Evolutionary conservation across 2,888 invertebrate species (phyloP).

Genomic region (Gryllus longicercus): DNA sequence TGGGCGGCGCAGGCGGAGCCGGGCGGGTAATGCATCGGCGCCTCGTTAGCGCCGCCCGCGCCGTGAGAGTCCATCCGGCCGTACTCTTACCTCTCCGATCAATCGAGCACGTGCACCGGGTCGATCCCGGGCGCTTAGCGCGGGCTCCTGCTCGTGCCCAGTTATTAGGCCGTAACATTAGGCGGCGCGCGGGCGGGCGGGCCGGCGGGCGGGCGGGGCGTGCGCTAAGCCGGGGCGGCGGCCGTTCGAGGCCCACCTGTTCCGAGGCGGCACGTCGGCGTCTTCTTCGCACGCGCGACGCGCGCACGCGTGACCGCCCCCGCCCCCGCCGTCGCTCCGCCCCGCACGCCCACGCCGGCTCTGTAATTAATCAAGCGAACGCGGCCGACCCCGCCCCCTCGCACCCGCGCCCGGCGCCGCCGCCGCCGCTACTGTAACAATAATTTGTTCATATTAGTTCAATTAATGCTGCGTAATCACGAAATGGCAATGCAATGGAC

Average conservation of each 20-base stretch:
- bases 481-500: constrained; percentile 32
- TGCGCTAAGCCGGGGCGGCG: not conserved
- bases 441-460: constrained; percentile 32
- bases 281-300: not conserved
- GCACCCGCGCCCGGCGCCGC: not conserved
- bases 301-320: not conserved
- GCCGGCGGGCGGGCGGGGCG: not conserved
- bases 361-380: not conserved
- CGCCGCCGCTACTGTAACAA: constrained; percentile 21
- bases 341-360: not conserved
- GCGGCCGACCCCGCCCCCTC: not conserved
- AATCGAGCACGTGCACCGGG: not conserved
- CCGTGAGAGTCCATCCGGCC: not conserved
- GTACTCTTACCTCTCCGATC: not conserved
- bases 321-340: not conserved
- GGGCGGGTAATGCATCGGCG: not conserved
- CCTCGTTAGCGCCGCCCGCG: not conserved
- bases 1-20: too few species aligned
- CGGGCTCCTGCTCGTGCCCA: not conserved
- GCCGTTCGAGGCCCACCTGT: not conserved
- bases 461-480: constrained; percentile 31
- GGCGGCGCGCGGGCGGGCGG: not conserved
- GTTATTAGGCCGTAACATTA: constrained; percentile 5
- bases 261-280: not conserved
- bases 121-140: not conserved